phyloP scores from a whole-genome alignment of 2,113 vertebrate species.

The Struthio camelus region DNA sequence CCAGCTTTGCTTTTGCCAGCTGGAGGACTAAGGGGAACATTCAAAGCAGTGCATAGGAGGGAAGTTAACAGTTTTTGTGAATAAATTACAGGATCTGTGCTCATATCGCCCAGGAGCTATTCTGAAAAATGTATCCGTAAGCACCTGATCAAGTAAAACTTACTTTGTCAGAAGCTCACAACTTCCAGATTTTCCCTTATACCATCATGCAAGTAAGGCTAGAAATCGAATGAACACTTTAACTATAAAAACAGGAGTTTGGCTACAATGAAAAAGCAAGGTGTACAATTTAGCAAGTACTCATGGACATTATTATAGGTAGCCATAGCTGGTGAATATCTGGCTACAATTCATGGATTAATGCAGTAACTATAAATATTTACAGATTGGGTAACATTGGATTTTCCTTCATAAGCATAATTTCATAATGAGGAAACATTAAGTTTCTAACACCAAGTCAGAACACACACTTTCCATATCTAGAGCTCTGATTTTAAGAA shows the following conservation, averaged over 20 bases:
- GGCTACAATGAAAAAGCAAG: not conserved
- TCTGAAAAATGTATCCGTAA: not conserved
- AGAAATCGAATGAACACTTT: not conserved
- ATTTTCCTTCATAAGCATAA: not conserved
- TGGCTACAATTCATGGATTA: not conserved
- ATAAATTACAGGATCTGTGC: not conserved
- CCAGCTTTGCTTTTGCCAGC: not conserved
- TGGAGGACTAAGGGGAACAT: not conserved
- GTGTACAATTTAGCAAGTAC: not conserved
- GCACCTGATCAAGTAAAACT: not conserved
- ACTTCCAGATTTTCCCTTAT: not conserved
- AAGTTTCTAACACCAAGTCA: not conserved
- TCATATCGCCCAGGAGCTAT: not conserved
- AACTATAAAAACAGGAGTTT: not conserved
- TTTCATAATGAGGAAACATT: not conserved
- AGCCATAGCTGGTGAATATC: not conserved
- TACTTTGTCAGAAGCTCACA: not conserved
- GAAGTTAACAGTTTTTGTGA: slow-evolving; percentile 7
- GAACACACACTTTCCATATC: not conserved
- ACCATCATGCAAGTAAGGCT: not conserved
- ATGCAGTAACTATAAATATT: not conserved
- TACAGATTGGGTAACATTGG: not conserved
- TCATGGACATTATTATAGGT: not conserved
- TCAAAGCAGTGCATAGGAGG: not conserved
- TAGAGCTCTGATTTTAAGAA: not conserved